Evolutionary conservation across 2,113 vertebrate genomes (phyloP).

Genomic region (Saccopteryx bilineata): DNA sequence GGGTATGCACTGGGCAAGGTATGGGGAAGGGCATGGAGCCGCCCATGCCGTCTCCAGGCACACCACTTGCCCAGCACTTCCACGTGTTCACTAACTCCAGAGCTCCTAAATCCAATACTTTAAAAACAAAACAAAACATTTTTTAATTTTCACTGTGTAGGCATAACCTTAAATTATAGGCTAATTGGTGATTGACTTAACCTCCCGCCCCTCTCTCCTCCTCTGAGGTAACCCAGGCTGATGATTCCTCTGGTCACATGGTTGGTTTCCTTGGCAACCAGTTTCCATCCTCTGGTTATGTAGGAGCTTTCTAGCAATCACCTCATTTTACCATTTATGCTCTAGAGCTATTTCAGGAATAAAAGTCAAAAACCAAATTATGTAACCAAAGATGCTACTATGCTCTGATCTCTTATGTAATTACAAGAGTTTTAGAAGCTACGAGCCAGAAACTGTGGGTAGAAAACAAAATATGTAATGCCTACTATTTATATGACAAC

Average conservation of each 20-base stretch:
- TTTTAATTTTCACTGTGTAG: not conserved
- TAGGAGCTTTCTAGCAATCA: constrained; percentile 20
- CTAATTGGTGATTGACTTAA: not conserved
- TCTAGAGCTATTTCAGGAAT: constrained; percentile 43
- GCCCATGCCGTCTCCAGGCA: not conserved
- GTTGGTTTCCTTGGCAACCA: constrained; percentile 41
- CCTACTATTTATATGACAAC: not conserved
- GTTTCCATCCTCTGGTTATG: constrained; percentile 1
- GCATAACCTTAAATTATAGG: not conserved
- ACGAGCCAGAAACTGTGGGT: not conserved
- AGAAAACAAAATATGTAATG: not conserved
- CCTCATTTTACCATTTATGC: not conserved
- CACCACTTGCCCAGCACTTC: not conserved
- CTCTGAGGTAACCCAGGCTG: not conserved
- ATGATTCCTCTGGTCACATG: not conserved
- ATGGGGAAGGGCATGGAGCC: not conserved
- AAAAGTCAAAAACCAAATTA: not conserved
- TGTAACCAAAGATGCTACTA: not conserved
- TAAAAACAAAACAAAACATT: not conserved
- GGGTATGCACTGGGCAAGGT: not conserved
- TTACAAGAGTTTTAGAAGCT: not conserved
- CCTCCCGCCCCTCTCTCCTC: not conserved
- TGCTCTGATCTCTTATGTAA: not conserved
- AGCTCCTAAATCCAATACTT: not conserved
- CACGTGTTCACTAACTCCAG: not conserved